These are phyloP conservation scores for Otus sunia DNA, from an alignment of 2,113 vertebrate genomes.

Conservation along the genomic window DNA sequence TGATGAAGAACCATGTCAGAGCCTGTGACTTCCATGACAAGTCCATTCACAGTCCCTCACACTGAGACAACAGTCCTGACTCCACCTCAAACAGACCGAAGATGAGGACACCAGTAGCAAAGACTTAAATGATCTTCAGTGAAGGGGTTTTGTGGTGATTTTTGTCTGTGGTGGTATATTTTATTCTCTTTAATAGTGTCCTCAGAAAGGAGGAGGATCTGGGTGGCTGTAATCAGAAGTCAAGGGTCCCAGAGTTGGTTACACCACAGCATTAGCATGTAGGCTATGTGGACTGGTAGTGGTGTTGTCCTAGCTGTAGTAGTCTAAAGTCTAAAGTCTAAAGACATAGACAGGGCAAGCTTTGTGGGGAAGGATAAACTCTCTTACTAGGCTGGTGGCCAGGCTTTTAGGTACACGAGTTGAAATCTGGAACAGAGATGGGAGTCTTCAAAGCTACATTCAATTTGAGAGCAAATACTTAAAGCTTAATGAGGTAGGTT, in stretches of 20 bases:
- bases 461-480: neutral
- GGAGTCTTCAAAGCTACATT: neutral
- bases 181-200: neutral
- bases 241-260: neutral
- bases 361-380: neutral
- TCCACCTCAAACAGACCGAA: neutral
- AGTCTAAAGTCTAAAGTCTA: neutral
- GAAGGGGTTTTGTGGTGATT: neutral
- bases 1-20: constrained; percentile 13
- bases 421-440: neutral
- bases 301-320: neutral
- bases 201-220: neutral
- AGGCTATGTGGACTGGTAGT: neutral
- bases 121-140: neutral
- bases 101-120: neutral
- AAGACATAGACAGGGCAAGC: neutral
- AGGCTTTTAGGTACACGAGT: neutral
- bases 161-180: neutral
- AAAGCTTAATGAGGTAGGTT: neutral
- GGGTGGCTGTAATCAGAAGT: neutral
- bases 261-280: neutral
- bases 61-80: neutral
- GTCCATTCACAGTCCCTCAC: neutral
- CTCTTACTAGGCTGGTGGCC: neutral
- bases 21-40: neutral